Evolutionary conservation across 2,113 vertebrate species (phyloP).

Genomic region (Limanda limanda): DNA sequence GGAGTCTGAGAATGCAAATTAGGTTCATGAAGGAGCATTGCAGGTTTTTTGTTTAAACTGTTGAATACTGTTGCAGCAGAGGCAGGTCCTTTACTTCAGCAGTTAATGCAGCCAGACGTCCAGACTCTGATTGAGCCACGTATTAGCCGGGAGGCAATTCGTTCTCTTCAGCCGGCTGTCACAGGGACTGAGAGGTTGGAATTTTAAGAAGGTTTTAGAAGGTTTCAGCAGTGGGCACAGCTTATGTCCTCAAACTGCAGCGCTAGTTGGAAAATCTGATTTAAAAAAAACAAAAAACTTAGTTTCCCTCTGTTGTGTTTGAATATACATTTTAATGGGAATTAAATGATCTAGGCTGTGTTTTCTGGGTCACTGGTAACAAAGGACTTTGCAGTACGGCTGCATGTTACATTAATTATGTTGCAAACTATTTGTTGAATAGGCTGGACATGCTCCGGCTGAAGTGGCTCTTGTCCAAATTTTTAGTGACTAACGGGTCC

Average conservation of each 20-base stretch:
- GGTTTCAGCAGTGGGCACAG: slow-evolving; percentile 31
- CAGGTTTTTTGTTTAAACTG: slow-evolving; percentile 26
- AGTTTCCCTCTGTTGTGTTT: slow-evolving; percentile 6
- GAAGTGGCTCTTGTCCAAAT: slow-evolving; percentile 39
- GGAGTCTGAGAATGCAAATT: slow-evolving; percentile 18
- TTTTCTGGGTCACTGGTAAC: slow-evolving; percentile 6
- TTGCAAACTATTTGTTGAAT: slow-evolving; percentile 1
- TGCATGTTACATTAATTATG: slow-evolving; percentile 17
- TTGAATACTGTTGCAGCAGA: slow-evolving; percentile 25
- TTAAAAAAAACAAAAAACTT: slow-evolving; percentile 26
- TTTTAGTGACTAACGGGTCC: slow-evolving; percentile 26
- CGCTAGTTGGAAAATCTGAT: slow-evolving; percentile 31
- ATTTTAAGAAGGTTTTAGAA: slow-evolving; percentile 45
- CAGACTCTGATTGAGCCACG: slow-evolving; percentile 52
- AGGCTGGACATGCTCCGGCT: neutral
- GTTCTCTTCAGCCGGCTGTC: slow-evolving; percentile 59
- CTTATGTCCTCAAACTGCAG: slow-evolving; percentile 7
- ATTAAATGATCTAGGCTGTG: neutral
- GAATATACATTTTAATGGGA: slow-evolving; percentile 23
- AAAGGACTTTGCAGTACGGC: slow-evolving; percentile 13
- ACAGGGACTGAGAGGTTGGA: slow-evolving; percentile 42
- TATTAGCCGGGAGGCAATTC: slow-evolving; percentile 44
- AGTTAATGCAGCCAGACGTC: slow-evolving; percentile 43
- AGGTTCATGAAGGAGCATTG: slow-evolving; percentile 12
- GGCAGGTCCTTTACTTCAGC: slow-evolving; percentile 31